Conservation (phyloP, 2,797 vertebrate species). For the Pelochelys cantorii region DNA sequence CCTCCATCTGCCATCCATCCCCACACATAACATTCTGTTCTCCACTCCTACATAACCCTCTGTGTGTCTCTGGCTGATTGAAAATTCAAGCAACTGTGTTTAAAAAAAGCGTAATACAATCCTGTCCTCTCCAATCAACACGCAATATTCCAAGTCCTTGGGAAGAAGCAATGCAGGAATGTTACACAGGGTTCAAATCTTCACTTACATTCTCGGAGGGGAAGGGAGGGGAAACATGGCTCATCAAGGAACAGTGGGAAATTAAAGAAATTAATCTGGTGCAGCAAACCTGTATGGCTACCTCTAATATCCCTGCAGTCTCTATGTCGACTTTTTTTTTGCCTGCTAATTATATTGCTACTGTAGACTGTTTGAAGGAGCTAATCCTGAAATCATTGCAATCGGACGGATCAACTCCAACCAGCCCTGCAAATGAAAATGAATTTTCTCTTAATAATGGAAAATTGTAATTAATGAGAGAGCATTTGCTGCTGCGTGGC, state of each 20-base stretch:
- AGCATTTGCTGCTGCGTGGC: background rate
- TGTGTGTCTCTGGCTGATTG: background rate
- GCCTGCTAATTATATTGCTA: background rate
- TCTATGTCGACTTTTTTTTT: background rate
- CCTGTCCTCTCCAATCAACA: background rate
- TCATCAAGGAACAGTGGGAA: background rate
- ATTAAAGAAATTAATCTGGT: background rate
- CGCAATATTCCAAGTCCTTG: background rate
- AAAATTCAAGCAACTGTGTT: background rate
- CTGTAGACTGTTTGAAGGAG: background rate
- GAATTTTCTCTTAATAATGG: background rate
- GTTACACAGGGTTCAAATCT: background rate
- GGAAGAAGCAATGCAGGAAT: background rate
- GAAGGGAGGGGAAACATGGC: background rate
- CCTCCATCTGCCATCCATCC: background rate
- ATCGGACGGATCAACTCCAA: background rate
- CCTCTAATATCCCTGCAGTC: background rate
- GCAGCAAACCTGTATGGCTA: background rate
- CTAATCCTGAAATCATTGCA: background rate
- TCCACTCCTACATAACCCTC: background rate
- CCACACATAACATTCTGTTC: background rate
- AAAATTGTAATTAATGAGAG: background rate
- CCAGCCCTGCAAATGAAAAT: background rate
- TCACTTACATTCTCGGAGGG: background rate
- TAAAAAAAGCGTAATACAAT: background rate